Conservation (phyloP, 2,888 invertebrate genomes). For the Protonemura montana region DNA sequence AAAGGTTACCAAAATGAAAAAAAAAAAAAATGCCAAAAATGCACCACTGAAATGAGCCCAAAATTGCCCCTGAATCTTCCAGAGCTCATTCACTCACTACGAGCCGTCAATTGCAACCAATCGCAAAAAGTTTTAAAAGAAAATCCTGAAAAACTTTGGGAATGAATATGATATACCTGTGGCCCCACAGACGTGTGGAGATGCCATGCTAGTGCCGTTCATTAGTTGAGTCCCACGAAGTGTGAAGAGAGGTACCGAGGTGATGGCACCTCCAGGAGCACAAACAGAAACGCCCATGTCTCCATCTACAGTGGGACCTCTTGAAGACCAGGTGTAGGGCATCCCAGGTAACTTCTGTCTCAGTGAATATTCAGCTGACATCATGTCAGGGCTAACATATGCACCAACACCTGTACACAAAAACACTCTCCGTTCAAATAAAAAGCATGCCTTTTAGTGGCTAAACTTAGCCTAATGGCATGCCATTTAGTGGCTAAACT, state of each 20-base stretch:
- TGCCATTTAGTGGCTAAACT: too few species aligned
- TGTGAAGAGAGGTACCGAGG: conserved; percentile 91
- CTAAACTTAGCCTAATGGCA: too few species aligned
- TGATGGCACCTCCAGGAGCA: conserved; percentile 94
- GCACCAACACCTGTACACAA: conserved; percentile 83
- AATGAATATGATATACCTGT: conserved; percentile 69
- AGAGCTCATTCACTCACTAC: too few species aligned
- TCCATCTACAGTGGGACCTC: conserved; percentile 89
- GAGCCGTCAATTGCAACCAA: too few species aligned
- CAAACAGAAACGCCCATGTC: conserved; percentile 86
- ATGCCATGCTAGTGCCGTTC: conserved; percentile 99
- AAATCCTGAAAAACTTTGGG: not conserved
- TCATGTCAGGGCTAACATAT: conserved; percentile 97
- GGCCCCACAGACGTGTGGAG: conserved; percentile 94
- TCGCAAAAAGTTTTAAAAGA: not conserved
- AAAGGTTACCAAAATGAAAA: too few species aligned
- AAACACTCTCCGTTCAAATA: too few species aligned
- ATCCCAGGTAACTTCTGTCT: conserved; percentile 82
- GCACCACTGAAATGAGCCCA: too few species aligned
- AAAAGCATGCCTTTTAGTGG: too few species aligned
- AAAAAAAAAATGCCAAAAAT: too few species aligned
- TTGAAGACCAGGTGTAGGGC: conserved; percentile 91
- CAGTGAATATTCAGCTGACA: conserved; percentile 93
- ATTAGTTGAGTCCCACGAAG: conserved; percentile 86
- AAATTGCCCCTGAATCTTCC: too few species aligned